Evolutionary conservation across 1,140 invertebrate genomes (phyloP).

Genomic region (Brachionus rotundiformis): DNA sequence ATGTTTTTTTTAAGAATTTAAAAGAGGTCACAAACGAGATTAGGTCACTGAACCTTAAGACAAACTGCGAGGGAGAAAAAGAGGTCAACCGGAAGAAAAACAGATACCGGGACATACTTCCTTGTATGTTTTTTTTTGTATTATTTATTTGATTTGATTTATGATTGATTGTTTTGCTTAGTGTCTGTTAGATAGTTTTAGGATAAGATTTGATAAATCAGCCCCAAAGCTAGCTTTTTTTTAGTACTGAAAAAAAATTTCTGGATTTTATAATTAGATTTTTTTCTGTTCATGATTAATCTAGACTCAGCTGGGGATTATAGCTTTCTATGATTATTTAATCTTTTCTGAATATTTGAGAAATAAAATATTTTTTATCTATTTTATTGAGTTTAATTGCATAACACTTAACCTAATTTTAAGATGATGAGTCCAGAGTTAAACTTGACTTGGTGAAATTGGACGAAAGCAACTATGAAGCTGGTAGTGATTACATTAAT

Average conservation of each 20-base stretch:
- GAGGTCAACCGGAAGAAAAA: conserved; percentile 24
- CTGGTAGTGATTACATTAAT: conserved; percentile 69
- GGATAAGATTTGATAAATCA: background rate
- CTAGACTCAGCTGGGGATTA: background rate
- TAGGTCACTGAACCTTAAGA: background rate
- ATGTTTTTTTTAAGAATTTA: conserved; percentile 10
- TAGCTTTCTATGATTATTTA: conserved; percentile 8
- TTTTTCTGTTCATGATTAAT: background rate
- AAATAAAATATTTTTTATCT: background rate
- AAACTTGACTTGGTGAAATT: background rate
- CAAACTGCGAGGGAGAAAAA: conserved; percentile 36
- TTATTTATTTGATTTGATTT: background rate
- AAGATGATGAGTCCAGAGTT: conserved; percentile 49
- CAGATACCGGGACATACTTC: conserved; percentile 39
- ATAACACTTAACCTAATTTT: background rate
- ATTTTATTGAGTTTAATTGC: background rate
- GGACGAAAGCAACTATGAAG: background rate
- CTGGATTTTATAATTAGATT: background rate
- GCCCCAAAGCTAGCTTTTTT: background rate
- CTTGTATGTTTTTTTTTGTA: conserved; percentile 28
- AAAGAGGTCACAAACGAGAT: conserved; percentile 31
- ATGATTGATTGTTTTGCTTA: background rate
- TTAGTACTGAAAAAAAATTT: background rate
- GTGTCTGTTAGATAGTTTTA: background rate
- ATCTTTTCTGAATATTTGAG: background rate